Conservation (phyloP, 2,113 vertebrate species). For the Hipposideros armiger region DNA sequence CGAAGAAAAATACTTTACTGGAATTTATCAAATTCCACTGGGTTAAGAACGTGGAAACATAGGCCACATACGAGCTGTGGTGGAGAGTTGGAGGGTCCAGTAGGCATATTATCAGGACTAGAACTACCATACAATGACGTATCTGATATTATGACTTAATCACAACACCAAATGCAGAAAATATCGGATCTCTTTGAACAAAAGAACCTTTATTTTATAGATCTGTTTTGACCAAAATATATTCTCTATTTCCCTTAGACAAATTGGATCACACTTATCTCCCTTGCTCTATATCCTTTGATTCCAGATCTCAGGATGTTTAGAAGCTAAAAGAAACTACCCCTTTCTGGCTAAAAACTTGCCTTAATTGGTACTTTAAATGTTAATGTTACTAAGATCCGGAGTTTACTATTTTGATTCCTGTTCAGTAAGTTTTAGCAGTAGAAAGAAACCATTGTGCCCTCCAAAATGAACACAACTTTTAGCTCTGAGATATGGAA, state of each 20-base stretch:
- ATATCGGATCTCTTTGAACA: neutral
- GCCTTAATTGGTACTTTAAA: conserved; percentile 45
- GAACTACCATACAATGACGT: neutral
- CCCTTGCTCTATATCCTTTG: neutral
- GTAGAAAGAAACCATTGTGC: neutral
- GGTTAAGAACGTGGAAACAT: neutral
- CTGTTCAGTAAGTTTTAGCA: neutral
- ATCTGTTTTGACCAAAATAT: conserved; percentile 34
- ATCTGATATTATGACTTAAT: neutral
- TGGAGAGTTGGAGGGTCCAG: neutral
- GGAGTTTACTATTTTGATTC: conserved; percentile 20
- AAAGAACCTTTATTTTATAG: conserved; percentile 20
- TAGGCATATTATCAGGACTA: neutral
- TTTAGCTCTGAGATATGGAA: neutral
- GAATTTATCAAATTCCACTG: neutral
- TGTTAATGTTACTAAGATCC: neutral
- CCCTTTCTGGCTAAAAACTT: conserved; percentile 31
- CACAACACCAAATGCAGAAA: neutral
- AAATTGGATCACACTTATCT: neutral
- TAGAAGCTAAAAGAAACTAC: neutral
- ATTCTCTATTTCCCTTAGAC: neutral
- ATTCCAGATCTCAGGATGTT: conserved; percentile 28
- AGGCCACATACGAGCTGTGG: accelerated
- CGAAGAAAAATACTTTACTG: neutral
- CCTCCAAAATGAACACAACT: conserved; percentile 4